These are phyloP conservation scores for Pempheris klunzingeri DNA, from an alignment of 2,797 vertebrate genomes.

Conservation along the genomic window DNA sequence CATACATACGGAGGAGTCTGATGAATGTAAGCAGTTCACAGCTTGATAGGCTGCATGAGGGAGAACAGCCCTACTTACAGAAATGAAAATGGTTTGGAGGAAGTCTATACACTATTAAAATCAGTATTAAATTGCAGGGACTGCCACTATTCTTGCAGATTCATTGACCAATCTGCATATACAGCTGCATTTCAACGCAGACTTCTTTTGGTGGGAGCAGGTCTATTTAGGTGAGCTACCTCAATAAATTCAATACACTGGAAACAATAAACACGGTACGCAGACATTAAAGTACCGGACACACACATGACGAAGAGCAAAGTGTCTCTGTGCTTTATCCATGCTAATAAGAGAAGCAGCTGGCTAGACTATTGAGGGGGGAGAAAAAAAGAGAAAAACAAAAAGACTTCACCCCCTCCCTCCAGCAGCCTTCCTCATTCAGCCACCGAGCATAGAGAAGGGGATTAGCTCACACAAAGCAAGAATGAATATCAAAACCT, in stretches of 20 bases:
- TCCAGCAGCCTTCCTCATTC: conserved; percentile 63
- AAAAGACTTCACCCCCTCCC: conserved; percentile 32
- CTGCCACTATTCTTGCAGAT: background rate
- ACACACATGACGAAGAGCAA: conserved; percentile 8
- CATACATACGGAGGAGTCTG: background rate
- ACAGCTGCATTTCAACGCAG: no score
- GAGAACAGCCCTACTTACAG: conserved; percentile 42
- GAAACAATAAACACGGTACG: background rate
- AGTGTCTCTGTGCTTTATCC: conserved; percentile 40
- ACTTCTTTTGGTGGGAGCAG: background rate
- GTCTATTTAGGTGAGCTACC: background rate
- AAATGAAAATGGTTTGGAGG: conserved; percentile 36
- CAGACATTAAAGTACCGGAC: conserved; percentile 3
- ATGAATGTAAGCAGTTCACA: conserved; percentile 19
- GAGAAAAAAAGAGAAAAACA: background rate
- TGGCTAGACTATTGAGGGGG: conserved; percentile 47
- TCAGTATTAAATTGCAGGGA: background rate
- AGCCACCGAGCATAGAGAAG: conserved; percentile 68
- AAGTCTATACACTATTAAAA: conserved; percentile 27
- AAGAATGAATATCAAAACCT: conserved; percentile 65
- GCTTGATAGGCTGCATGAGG: conserved; percentile 63
- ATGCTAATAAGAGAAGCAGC: conserved; percentile 49
- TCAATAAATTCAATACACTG: background rate
- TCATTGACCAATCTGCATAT: background rate
- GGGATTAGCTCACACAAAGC: conserved; percentile 78